Percentiles rank a stretch among this genome's conserved stretches.
These are phyloP conservation scores for Umimayanthus chanpuru DNA, from an alignment of 92 coral and sea anemone genomes.

Conservation along the genomic window DNA sequence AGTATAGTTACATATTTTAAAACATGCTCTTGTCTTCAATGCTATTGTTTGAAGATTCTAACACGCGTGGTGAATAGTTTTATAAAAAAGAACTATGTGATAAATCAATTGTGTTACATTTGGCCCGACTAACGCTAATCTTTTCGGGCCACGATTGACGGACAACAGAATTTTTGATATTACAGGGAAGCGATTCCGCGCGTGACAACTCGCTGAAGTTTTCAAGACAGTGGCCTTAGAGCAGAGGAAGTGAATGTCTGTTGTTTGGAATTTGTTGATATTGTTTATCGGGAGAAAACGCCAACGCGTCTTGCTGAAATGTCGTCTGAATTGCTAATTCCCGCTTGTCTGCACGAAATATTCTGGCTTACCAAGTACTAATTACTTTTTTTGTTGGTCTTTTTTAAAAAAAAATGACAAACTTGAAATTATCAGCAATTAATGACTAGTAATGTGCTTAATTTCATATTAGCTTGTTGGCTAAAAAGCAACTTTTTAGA, in stretches of 20 bases:
- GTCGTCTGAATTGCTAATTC: not conserved
- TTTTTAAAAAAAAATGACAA: not conserved
- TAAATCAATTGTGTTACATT: conserved; percentile 4
- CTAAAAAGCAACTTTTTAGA: too few relatives aligned
- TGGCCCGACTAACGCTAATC: not conserved
- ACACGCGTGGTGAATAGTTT: not conserved
- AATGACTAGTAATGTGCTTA: not conserved
- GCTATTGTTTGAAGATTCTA: not conserved
- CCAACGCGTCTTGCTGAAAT: conserved; percentile 18
- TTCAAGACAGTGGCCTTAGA: not conserved
- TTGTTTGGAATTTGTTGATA: conserved; percentile 12
- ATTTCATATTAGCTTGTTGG: too few relatives aligned
- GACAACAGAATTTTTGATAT: not conserved
- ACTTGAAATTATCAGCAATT: not conserved
- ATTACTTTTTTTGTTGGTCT: not conserved
- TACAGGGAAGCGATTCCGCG: not conserved
- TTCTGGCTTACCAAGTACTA: not conserved
- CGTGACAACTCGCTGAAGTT: conserved; percentile 3
- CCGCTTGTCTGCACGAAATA: conserved; percentile 25
- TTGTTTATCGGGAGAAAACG: not conserved
- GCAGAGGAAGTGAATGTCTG: conserved; percentile 19
- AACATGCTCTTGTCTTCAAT: not conserved
- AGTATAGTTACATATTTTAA: conserved; percentile 18
- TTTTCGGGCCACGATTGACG: not conserved
- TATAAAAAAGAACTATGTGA: not conserved